Percentiles rank a stretch among this genome's conserved stretches.
These are phyloP conservation scores for Eptesicus fuscus DNA, from an alignment of 2,113 vertebrate species.

Conservation along the genomic window DNA sequence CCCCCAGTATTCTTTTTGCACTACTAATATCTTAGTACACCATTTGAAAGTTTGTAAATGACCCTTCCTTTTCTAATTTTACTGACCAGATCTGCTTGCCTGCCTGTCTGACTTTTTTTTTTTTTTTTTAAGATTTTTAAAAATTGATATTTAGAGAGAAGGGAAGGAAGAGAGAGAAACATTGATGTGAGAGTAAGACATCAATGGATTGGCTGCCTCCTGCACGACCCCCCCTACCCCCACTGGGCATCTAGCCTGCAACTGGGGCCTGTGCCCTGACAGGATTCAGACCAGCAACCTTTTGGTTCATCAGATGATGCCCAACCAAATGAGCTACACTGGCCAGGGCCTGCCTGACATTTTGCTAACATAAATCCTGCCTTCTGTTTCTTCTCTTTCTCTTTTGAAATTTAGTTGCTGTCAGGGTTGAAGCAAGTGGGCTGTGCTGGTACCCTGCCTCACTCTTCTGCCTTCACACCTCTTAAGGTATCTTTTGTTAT, in stretches of 20 bases:
- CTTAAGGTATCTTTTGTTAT: slow-evolving; percentile 79
- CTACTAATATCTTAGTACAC: slow-evolving; percentile 19
- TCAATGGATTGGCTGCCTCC: neutral
- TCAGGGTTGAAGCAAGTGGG: slow-evolving; percentile 77
- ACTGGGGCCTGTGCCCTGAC: neutral
- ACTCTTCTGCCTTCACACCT: slow-evolving; percentile 75
- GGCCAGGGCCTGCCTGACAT: neutral
- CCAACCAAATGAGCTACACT: neutral
- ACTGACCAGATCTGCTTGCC: neutral
- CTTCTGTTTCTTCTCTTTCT: slow-evolving; percentile 71
- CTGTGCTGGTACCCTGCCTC: slow-evolving; percentile 74
- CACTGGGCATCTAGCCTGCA: neutral
- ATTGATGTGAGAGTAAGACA: neutral
- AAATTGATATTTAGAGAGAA: neutral
- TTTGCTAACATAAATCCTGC: slow-evolving; percentile 73
- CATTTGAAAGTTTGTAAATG: neutral
- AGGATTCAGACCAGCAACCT: neutral
- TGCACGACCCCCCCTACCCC: neutral
- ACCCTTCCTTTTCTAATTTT: slow-evolving; percentile 57
- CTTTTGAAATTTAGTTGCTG: slow-evolving; percentile 74
- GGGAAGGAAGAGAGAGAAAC: neutral
- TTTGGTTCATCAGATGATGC: neutral
- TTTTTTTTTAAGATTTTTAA: neutral
- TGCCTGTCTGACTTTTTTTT: neutral
- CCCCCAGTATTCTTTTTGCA: neutral